phyloP scores from a whole-genome alignment of 23 tunicate species.

The Botrylloides violaceus region DNA sequence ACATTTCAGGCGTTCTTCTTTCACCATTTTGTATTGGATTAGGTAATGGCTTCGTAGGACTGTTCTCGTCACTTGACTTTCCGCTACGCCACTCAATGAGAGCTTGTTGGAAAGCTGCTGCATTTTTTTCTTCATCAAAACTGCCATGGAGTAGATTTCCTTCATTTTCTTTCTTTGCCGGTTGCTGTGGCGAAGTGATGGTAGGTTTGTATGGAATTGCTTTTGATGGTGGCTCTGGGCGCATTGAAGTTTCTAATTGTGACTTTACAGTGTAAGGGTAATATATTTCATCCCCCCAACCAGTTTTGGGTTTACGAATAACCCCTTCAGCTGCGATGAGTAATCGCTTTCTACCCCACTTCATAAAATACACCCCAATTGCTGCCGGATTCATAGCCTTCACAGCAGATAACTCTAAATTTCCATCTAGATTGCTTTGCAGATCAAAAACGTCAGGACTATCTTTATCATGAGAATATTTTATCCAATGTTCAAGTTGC shows the following conservation, averaged over 20 bases:
- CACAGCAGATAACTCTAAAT: slow-evolving; percentile 49
- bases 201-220: not conserved
- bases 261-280: slow-evolving; percentile 56
- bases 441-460: slow-evolving; percentile 68
- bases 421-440: slow-evolving; percentile 85
- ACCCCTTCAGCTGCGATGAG: slow-evolving; percentile 65
- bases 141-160: slow-evolving; percentile 25
- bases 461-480: slow-evolving; percentile 37
- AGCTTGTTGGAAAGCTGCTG: slow-evolving; percentile 73
- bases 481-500: slow-evolving; percentile 51
- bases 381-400: slow-evolving; percentile 58
- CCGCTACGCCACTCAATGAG: slow-evolving; percentile 41
- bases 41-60: not conserved
- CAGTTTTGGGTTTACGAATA: slow-evolving; percentile 66
- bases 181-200: not conserved
- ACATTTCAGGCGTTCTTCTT: slow-evolving; percentile 36
- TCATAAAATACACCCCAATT: slow-evolving; percentile 63
- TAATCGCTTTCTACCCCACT: slow-evolving; percentile 81
- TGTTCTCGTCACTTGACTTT: slow-evolving; percentile 1
- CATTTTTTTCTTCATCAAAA: slow-evolving; percentile 77
- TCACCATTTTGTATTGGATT: not conserved
- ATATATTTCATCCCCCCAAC: slow-evolving; percentile 80
- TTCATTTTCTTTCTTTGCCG: not conserved
- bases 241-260: slow-evolving; percentile 1
- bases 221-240: slow-evolving; percentile 22